Percentiles rank a stretch among this genome's conserved stretches.
phyloP scores from a whole-genome alignment of 2,888 invertebrate genomes.

The Conops quadrifasciatus region DNA sequence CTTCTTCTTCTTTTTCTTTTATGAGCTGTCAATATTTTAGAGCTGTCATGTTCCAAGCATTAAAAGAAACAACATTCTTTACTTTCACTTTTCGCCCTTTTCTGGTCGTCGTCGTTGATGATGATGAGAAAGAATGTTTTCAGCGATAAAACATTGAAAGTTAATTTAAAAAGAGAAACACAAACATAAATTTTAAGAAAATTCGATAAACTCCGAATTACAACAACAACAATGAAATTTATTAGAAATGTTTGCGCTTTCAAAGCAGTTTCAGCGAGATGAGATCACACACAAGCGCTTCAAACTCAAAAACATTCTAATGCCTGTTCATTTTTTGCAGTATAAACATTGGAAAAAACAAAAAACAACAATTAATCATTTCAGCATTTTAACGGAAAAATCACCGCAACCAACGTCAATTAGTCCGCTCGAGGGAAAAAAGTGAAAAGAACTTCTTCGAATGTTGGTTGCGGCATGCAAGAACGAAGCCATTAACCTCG shows the following conservation, averaged over 20 bases:
- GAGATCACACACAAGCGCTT: too few relatives aligned
- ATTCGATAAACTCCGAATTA: background rate
- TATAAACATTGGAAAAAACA: too few relatives aligned
- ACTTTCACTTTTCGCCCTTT: conserved; percentile 26
- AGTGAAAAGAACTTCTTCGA: background rate
- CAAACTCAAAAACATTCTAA: too few relatives aligned
- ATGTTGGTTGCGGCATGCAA: background rate
- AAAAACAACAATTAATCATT: too few relatives aligned
- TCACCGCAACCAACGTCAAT: background rate
- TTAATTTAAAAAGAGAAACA: background rate
- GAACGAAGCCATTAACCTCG: background rate
- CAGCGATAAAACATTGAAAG: background rate
- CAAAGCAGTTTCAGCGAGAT: too few relatives aligned
- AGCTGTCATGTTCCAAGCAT: conserved; percentile 6
- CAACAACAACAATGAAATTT: background rate
- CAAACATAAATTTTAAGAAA: background rate
- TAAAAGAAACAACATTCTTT: conserved; percentile 18
- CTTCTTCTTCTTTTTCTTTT: background rate
- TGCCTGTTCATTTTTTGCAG: too few relatives aligned
- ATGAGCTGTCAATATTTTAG: background rate
- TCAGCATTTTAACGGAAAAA: background rate
- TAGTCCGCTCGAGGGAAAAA: too few relatives aligned
- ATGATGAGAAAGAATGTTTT: background rate
- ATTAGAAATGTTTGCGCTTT: background rate
- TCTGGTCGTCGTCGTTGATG: background rate